Evolutionary conservation across 2,113 vertebrate genomes (phyloP).

Genomic region (Sorex araneus): DNA sequence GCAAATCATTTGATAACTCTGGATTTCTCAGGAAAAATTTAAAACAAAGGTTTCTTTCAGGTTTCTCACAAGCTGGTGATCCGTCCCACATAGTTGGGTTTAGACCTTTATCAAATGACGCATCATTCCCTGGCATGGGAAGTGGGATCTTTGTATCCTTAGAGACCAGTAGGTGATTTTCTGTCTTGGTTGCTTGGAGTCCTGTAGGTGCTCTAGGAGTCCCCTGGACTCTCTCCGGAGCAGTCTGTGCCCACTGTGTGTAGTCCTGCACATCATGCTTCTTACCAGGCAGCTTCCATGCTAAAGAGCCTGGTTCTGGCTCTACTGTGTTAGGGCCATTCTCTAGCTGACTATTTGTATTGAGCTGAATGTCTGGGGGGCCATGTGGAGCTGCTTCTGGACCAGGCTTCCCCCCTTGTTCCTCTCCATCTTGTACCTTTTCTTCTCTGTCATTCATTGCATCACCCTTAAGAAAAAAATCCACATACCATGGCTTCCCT

Average conservation of each 20-base stretch:
- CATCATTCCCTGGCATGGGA: not conserved
- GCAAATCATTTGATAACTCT: slow-evolving; percentile 34
- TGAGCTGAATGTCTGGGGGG: not conserved
- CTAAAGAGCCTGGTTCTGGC: not conserved
- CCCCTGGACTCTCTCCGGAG: not conserved
- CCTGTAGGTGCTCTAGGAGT: not conserved
- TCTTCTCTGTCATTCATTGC: not conserved
- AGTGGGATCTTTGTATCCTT: not conserved
- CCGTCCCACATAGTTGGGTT: not conserved
- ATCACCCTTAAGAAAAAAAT: not conserved
- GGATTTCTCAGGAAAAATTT: not conserved
- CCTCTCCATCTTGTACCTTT: not conserved
- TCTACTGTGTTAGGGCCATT: not conserved
- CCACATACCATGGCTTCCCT: not conserved
- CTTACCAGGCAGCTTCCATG: not conserved
- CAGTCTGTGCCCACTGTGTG: not conserved
- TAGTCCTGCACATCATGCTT: not conserved
- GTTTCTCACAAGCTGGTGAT: not conserved
- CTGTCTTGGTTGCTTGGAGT: slow-evolving; percentile 1
- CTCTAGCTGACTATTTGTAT: not conserved
- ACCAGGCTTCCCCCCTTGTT: slow-evolving; percentile 1
- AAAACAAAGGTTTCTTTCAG: not conserved
- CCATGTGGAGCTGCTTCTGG: not conserved
- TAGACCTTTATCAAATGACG: not conserved
- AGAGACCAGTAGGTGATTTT: not conserved